phyloP scores from a whole-genome alignment of 2,113 vertebrate species.

The Garra rufa region DNA sequence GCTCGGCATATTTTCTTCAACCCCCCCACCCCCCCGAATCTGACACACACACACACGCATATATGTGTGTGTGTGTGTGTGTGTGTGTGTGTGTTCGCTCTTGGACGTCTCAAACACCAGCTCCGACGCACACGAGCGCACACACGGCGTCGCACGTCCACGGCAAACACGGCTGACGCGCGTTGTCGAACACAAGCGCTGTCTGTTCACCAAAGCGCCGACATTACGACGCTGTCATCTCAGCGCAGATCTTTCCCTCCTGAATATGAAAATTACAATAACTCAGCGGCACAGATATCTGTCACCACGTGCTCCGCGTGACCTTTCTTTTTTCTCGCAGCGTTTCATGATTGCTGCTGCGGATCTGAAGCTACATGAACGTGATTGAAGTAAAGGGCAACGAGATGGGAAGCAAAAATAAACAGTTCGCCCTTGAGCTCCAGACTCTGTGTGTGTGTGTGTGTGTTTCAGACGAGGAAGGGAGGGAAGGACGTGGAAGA shows the following conservation, averaged over 20 bases:
- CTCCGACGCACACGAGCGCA: conserved; percentile 61
- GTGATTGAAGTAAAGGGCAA: conserved; percentile 70
- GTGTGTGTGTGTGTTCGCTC: conserved; percentile 28
- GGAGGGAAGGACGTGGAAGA: neutral
- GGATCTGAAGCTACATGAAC: conserved; percentile 61
- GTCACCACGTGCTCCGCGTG: conserved; percentile 47
- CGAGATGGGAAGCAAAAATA: conserved; percentile 63
- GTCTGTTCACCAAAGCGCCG: conserved; percentile 63
- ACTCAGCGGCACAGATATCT: conserved; percentile 57
- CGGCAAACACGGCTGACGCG: conserved; percentile 61
- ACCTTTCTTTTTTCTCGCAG: conserved; percentile 64
- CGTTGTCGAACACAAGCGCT: conserved; percentile 70
- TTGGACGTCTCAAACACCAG: conserved; percentile 60
- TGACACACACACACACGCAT: neutral
- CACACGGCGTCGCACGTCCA: conserved; percentile 59
- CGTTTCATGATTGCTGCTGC: conserved; percentile 65
- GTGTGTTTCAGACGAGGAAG: conserved; percentile 31
- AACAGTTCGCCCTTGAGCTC: conserved; percentile 65
- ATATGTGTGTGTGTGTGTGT: too few species aligned
- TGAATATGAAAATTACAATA: conserved; percentile 48
- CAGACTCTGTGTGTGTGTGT: conserved; percentile 39
- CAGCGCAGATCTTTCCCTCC: conserved; percentile 22
- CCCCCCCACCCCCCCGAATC: neutral
- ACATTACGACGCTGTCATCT: conserved; percentile 65
- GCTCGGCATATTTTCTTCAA: conserved; percentile 68